These are phyloP conservation scores for Dastarcus helophoroides DNA, from an alignment of 2,888 invertebrate species.

Conservation along the genomic window DNA sequence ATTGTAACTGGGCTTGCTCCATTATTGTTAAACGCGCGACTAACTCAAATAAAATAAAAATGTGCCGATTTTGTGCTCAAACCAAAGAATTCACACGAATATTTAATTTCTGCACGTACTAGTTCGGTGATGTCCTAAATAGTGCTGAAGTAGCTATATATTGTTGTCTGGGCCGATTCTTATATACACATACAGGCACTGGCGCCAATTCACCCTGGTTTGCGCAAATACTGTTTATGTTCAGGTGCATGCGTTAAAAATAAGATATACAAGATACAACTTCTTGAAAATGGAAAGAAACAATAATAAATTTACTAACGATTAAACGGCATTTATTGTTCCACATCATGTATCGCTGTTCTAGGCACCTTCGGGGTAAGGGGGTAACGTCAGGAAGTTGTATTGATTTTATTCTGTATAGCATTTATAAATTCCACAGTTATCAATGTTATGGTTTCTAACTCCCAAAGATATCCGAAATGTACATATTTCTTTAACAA, in stretches of 20 bases:
- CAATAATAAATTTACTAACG: slow-evolving; percentile 9
- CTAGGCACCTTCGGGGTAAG: slow-evolving; percentile 24
- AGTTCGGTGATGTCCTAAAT: too few species aligned
- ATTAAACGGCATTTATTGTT: slow-evolving; percentile 3
- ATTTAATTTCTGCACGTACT: too few species aligned
- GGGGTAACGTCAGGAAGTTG: slow-evolving; percentile 32
- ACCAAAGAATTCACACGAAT: too few species aligned
- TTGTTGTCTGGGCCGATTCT: too few species aligned
- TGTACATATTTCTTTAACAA: too few species aligned
- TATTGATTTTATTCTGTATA: slow-evolving; percentile 35
- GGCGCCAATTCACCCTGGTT: slow-evolving; percentile 28
- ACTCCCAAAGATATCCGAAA: slow-evolving; percentile 4
- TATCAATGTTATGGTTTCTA: slow-evolving; percentile 6
- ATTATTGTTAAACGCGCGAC: slow-evolving; percentile 35
- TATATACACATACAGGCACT: too few species aligned
- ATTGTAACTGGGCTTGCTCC: slow-evolving; percentile 84
- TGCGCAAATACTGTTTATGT: slow-evolving; percentile 31
- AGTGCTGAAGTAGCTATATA: too few species aligned
- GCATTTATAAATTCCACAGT: slow-evolving; percentile 20
- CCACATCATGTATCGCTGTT: slow-evolving; percentile 8
- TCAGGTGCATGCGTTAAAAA: slow-evolving; percentile 32
- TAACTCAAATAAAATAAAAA: slow-evolving; percentile 27
- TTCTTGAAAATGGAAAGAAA: too few species aligned
- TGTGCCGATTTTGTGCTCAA: too few species aligned
- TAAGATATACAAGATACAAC: slow-evolving; percentile 18